phyloP scores from a whole-genome alignment of 2,113 vertebrate genomes.

The Chloropsis cyanopogon region DNA sequence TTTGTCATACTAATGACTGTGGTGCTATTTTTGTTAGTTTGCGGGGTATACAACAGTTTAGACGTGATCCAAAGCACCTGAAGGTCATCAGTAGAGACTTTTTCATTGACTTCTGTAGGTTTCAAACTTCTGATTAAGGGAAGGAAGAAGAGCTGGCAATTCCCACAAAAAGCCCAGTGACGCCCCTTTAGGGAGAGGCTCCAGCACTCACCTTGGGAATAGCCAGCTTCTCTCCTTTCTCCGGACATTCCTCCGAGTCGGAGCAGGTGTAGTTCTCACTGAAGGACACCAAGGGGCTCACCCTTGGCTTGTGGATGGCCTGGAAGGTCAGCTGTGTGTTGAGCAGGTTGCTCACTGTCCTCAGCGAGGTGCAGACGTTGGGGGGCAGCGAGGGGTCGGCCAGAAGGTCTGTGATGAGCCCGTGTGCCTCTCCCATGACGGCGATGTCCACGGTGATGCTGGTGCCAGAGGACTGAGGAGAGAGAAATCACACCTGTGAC shows the following conservation, averaged over 20 bases:
- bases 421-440: constrained; percentile 97
- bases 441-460: constrained; percentile 94
- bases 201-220: constrained; percentile 83
- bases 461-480: constrained; percentile 88
- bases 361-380: constrained; percentile 89
- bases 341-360: constrained; percentile 95
- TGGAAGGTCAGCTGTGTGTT: constrained; percentile 94
- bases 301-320: constrained; percentile 86
- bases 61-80: not conserved
- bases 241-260: constrained; percentile 88
- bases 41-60: not conserved
- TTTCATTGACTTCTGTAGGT: not conserved
- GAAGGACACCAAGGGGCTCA: constrained; percentile 79
- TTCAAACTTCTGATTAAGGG: not conserved
- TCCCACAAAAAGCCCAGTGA: not conserved
- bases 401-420: constrained; percentile 93
- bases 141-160: not conserved
- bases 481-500: not conserved
- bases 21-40: not conserved
- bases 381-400: constrained; percentile 92
- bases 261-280: constrained; percentile 87
- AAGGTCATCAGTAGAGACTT: not conserved
- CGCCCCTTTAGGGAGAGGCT: not conserved
- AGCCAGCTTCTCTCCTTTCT: constrained; percentile 90
- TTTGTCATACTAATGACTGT: not conserved